Evolutionary conservation across 2,888 invertebrate species (phyloP).

Genomic region (Automeris io): DNA sequence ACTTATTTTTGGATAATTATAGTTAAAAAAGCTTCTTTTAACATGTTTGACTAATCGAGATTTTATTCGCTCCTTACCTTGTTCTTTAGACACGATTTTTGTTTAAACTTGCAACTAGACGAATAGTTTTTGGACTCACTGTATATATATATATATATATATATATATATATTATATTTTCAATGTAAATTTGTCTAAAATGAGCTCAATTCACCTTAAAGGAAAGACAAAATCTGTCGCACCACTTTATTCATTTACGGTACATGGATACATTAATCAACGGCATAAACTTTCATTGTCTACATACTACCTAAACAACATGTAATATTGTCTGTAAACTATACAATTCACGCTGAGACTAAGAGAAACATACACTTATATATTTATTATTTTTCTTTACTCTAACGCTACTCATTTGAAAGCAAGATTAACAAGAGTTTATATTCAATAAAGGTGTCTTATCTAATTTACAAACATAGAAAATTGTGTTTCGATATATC

Average conservation of each 20-base stretch:
- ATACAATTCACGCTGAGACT: slow-evolving; percentile 58
- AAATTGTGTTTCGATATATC: slow-evolving; percentile 34
- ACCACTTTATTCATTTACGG: slow-evolving; percentile 65
- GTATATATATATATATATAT: too few species aligned
- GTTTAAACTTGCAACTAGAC: too few species aligned
- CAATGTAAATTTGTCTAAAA: neutral
- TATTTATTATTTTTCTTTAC: slow-evolving; percentile 3
- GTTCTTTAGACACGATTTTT: too few species aligned
- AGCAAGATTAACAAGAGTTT: slow-evolving; percentile 24
- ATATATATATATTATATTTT: too few species aligned
- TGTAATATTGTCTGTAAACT: slow-evolving; percentile 68
- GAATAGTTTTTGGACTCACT: too few species aligned
- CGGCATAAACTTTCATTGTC: slow-evolving; percentile 73
- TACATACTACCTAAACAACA: slow-evolving; percentile 74
- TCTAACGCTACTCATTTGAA: slow-evolving; percentile 16
- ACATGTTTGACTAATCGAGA: too few species aligned
- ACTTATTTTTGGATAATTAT: too few species aligned
- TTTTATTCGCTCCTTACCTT: too few species aligned
- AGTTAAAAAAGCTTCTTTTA: too few species aligned
- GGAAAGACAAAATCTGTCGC: slow-evolving; percentile 37
- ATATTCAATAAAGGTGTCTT: slow-evolving; percentile 17
- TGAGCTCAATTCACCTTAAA: slow-evolving; percentile 8
- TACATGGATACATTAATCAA: slow-evolving; percentile 70
- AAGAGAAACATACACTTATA: slow-evolving; percentile 40
- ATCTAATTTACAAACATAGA: slow-evolving; percentile 50